Evolutionary conservation across 2,888 invertebrate genomes (phyloP).

Genomic region (Xylota segnis): DNA sequence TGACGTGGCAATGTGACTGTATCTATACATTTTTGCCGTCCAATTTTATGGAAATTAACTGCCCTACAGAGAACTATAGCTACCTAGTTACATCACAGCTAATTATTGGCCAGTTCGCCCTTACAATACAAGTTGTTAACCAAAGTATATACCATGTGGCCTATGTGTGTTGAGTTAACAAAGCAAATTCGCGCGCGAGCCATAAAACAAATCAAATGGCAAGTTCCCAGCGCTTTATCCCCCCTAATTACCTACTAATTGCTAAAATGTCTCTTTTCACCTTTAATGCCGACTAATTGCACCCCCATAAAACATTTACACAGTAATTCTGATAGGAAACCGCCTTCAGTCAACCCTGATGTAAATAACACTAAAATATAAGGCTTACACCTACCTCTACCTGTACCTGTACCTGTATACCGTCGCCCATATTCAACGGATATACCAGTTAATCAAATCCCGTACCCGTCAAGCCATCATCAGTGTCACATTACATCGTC

Average conservation of each 20-base stretch:
- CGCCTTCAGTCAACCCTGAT: neutral
- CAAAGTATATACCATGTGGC: too few relatives aligned
- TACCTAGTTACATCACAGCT: too few relatives aligned
- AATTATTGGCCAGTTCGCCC: too few relatives aligned
- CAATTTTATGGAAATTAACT: too few relatives aligned
- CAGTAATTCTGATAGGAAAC: neutral
- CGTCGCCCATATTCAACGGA: neutral
- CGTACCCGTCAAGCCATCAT: conserved; percentile 46
- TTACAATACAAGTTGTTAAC: too few relatives aligned
- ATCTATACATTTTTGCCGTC: too few relatives aligned
- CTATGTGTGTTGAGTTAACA: too few relatives aligned
- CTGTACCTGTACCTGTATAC: conserved; percentile 2
- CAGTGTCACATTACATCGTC: conserved; percentile 61
- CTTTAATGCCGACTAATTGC: conserved; percentile 5
- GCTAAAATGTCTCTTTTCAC: neutral
- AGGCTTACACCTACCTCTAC: neutral
- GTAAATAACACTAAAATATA: neutral
- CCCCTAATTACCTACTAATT: neutral
- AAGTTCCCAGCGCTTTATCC: too few relatives aligned
- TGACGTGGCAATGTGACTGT: too few relatives aligned
- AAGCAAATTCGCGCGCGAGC: too few relatives aligned
- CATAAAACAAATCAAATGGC: too few relatives aligned
- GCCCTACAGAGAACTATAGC: too few relatives aligned
- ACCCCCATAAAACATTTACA: neutral
- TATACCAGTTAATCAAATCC: conserved; percentile 18